Percentiles rank a stretch among this genome's conserved stretches.
Conservation (phyloP, 2,797 vertebrate genomes). For the Dipus sagitta region DNA sequence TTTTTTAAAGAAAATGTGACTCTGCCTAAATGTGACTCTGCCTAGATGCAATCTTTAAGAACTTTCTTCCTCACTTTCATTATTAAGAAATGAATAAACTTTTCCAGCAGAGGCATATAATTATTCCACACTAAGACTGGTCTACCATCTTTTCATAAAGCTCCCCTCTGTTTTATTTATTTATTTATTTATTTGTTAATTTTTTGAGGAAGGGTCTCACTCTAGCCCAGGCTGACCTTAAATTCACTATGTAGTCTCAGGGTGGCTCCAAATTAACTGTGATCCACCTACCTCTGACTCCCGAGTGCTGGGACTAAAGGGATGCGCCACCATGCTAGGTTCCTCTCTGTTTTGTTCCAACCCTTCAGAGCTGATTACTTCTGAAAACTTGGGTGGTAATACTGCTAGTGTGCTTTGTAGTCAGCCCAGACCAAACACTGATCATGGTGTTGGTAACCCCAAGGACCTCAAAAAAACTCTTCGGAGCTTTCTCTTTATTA, state of each 20-base stretch:
- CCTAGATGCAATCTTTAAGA: neutral
- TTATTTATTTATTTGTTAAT: too few species aligned
- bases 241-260: too few species aligned
- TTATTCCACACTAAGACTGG: neutral
- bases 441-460: neutral
- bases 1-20: neutral
- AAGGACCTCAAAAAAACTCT: constrained; percentile 10
- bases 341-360: too few species aligned
- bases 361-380: neutral
- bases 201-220: too few species aligned
- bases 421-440: too few species aligned
- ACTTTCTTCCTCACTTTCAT: neutral
- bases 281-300: too few species aligned
- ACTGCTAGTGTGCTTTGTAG: rapidly evolving
- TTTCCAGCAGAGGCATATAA: neutral
- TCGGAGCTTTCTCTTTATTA: neutral
- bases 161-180: neutral
- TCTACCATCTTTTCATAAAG: neutral
- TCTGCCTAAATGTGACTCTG: neutral
- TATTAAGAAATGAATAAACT: neutral
- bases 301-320: too few species aligned
- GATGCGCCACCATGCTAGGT: too few species aligned
- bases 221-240: too few species aligned
- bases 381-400: too few species aligned
- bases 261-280: too few species aligned